Evolutionary conservation across 2,113 vertebrate genomes (phyloP).

Genomic region (Megaceryle maxima): DNA sequence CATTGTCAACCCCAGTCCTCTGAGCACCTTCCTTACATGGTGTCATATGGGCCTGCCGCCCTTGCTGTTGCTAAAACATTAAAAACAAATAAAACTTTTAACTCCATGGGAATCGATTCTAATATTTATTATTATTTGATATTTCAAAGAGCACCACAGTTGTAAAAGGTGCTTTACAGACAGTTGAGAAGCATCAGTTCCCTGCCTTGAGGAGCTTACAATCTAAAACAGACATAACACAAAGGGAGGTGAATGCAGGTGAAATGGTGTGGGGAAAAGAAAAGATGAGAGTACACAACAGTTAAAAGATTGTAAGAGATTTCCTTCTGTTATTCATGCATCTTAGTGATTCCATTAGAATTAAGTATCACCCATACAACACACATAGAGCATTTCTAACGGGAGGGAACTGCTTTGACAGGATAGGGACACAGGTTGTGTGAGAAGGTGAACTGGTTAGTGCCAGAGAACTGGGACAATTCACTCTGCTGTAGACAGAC

Average conservation of each 20-base stretch:
- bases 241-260: constrained; percentile 31
- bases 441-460: constrained; percentile 6
- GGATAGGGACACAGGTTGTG: not conserved
- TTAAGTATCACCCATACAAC: not conserved
- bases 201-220: constrained; percentile 69
- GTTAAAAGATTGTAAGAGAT: not conserved
- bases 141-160: constrained; percentile 61
- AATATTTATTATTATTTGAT: constrained; percentile 61
- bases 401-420: not conserved
- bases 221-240: constrained; percentile 57
- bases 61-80: constrained; percentile 26
- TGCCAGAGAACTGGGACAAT: not conserved
- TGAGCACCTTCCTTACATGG: constrained; percentile 19
- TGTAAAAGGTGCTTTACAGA: constrained; percentile 62
- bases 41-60: not conserved
- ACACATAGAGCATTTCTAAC: constrained; percentile 4
- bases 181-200: constrained; percentile 56
- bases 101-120: constrained; percentile 55
- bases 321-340: constrained; percentile 58
- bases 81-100: constrained; percentile 63
- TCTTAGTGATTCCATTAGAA: not conserved
- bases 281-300: constrained; percentile 40
- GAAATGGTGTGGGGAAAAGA: constrained; percentile 37
- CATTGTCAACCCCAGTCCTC: constrained; percentile 24
- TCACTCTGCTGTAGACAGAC: not conserved